A percentile compares a stretch with the other conserved stretches of the same genome.
Conservation (phyloP, 2,888 invertebrate species). For the Helobdella robusta region DNA sequence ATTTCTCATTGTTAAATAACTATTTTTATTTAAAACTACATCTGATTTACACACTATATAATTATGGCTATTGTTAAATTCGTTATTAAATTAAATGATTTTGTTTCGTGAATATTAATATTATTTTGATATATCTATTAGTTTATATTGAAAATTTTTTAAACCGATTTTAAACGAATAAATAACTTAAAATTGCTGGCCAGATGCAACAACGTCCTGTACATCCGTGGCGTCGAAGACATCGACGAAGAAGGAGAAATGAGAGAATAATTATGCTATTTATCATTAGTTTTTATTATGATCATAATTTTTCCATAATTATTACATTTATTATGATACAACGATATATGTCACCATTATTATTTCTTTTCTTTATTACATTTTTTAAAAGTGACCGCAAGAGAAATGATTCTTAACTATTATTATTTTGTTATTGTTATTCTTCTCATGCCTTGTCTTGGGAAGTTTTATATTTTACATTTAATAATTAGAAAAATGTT, state of each 20-base stretch:
- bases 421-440: no score
- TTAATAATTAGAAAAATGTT: not conserved
- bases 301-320: not conserved
- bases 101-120: not conserved
- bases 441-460: not conserved
- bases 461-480: not conserved
- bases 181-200: slow-evolving; percentile 18
- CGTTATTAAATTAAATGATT: not conserved
- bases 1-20: not conserved
- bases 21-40: not conserved
- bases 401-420: no score
- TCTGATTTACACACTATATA: not conserved
- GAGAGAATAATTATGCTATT: slow-evolving; percentile 56
- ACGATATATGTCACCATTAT: no score
- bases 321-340: no score
- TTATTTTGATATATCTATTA: not conserved
- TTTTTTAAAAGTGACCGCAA: no score
- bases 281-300: slow-evolving; percentile 12
- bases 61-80: not conserved
- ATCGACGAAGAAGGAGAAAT: slow-evolving; percentile 87
- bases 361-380: no score
- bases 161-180: no score
- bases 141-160: not conserved
- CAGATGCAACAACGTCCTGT: slow-evolving; percentile 81
- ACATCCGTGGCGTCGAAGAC: slow-evolving; percentile 85